Conservation (phyloP, 2,888 invertebrate genomes). For the Coleophora flavipennella region DNA sequence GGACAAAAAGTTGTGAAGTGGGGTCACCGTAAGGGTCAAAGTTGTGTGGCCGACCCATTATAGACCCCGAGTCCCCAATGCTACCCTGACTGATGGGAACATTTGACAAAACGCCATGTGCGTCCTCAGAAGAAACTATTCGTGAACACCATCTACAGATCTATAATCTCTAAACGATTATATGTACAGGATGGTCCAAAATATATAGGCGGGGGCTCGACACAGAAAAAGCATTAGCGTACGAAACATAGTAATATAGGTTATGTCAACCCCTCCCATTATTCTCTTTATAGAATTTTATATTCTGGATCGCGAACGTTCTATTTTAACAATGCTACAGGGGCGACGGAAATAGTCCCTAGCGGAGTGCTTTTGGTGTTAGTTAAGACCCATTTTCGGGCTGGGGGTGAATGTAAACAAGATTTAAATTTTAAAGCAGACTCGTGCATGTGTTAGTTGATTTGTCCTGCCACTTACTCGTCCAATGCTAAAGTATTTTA, state of each 20-base stretch:
- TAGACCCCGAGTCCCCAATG: too few relatives aligned
- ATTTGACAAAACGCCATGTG: too few relatives aligned
- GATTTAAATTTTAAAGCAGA: constrained; percentile 60
- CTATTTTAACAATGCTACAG: constrained; percentile 55
- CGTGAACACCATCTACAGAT: neutral
- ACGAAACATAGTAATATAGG: constrained; percentile 13
- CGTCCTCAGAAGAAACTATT: neutral
- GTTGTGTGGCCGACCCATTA: too few relatives aligned
- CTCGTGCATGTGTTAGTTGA: constrained; percentile 17
- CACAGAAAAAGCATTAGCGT: constrained; percentile 6
- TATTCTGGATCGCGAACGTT: constrained; percentile 44
- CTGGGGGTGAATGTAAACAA: constrained; percentile 59
- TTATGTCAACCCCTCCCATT: constrained; percentile 21
- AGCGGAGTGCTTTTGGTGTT: constrained; percentile 33
- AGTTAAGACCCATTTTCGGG: constrained; percentile 44
- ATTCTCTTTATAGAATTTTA: constrained; percentile 49
- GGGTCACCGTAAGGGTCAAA: too few relatives aligned
- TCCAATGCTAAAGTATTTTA: too few relatives aligned
- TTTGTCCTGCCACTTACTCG: neutral
- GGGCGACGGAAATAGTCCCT: constrained; percentile 57
- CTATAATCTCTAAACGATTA: too few relatives aligned
- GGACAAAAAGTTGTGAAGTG: too few relatives aligned
- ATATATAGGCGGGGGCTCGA: neutral
- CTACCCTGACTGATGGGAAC: too few relatives aligned
- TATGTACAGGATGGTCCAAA: too few relatives aligned